Base-by-base conservation (phyloP, 1,140 invertebrate species). In the Drosophila bocqueti region DNA sequence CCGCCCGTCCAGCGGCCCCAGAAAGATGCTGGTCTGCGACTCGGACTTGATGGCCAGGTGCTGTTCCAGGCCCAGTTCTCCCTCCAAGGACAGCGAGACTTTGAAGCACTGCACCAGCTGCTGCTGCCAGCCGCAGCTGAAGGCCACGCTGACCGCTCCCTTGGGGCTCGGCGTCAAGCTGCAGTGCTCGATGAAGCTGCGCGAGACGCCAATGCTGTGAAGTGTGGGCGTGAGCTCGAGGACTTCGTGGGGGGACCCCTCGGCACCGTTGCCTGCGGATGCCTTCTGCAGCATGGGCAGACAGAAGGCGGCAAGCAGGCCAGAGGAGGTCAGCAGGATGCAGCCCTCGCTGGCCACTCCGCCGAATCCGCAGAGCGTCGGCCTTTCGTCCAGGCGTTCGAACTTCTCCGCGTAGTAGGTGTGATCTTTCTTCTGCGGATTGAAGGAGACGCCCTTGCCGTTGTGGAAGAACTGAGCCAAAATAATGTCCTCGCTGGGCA, bases 361-460 rank as follows among this genome's bases (percentile, higher is more conserved):
- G 2, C 94, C 98, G 93, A 98, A 98, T 79, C 97, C 96, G 86
- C 96, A 95, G 1, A 98, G 95, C 0, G 97, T 97, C 50, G 97
- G 97, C 13, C 95, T 94, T 86, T 97, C 96, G 60, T 96, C 94
- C 15, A 96, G 90, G 87, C 97, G 94, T 79, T 95, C 95, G 89
- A 98, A 98, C 92, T 98, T 98, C 45, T 99, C 98, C 58, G 94
- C 95, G 91, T 98, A 98, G 11, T 96, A 95, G 5, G 95, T 93
- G 76, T 94, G 95, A 75, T 98, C 97, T 2, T 93, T 91, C 82
- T 97, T 97, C 92, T 98, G 97, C 8, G 95, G 92, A 29, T 96
- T 95, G 10, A 93, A 89, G 6, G 93, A 65, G 0, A 94, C 75
- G 21, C 96, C 96, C 76, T 97, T 96, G 0, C 97, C 97, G 91